Percentiles rank a stretch among this genome's conserved stretches.
Evolutionary conservation across 2,797 vertebrate genomes (phyloP).

Genomic region (Alcedo atthis): DNA sequence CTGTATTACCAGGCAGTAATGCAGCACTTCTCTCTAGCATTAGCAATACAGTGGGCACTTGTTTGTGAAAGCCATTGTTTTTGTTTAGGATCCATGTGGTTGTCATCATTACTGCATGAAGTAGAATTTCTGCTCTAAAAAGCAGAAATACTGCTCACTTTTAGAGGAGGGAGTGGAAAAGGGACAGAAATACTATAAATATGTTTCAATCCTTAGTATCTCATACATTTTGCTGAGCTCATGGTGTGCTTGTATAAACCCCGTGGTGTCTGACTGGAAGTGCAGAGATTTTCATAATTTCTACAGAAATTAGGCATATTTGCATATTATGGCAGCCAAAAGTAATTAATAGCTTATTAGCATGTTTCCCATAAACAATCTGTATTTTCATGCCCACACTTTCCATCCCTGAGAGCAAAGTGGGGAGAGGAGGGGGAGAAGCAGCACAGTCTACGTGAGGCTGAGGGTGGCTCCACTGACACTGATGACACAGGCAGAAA

Average conservation of each 20-base stretch:
- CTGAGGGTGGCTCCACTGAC: not conserved
- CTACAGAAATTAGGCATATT: not conserved
- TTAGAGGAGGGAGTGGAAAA: not conserved
- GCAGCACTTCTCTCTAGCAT: not conserved
- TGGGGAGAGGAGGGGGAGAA: not conserved
- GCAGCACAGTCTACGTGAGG: not conserved
- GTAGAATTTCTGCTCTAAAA: constrained; percentile 51
- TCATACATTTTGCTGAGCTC: not conserved
- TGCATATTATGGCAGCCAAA: not conserved
- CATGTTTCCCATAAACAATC: constrained; percentile 44
- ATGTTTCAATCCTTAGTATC: not conserved
- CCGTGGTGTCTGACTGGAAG: not conserved
- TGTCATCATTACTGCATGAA: constrained; percentile 29
- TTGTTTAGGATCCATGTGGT: constrained; percentile 27
- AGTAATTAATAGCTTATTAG: constrained; percentile 33
- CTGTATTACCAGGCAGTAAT: not conserved
- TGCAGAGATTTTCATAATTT: not conserved
- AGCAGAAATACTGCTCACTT: constrained; percentile 32
- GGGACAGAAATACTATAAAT: not conserved
- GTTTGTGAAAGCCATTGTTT: not conserved
- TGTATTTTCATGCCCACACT: constrained; percentile 25
- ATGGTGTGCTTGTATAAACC: not conserved
- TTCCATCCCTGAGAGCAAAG: not conserved
- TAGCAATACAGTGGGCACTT: not conserved
- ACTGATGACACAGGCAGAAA: constrained; percentile 19